Percentiles rank a stretch among this genome's conserved stretches.
Conservation (phyloP, 2,888 invertebrate species). For the Yponomeuta cagnagella region DNA sequence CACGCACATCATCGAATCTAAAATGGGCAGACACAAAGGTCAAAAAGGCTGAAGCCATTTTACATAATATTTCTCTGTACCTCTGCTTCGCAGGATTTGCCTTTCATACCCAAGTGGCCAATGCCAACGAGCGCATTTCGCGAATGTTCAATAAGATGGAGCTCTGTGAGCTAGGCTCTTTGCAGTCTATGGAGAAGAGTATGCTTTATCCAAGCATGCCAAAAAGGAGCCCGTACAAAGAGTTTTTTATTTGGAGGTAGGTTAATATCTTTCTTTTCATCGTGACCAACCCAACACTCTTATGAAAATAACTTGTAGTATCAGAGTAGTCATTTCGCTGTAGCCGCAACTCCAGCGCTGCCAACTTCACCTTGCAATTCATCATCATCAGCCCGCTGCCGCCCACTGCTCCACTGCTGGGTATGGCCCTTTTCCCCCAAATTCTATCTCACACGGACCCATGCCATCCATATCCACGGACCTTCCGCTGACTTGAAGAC, state of each 20-base stretch:
- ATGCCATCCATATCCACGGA: background rate
- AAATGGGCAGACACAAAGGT: background rate
- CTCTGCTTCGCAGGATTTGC: constrained; percentile 49
- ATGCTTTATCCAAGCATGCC: constrained; percentile 37
- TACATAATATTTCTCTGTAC: too few species aligned
- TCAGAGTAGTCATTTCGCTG: too few species aligned
- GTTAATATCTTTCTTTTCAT: background rate
- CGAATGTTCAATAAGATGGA: constrained; percentile 55
- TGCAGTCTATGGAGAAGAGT: constrained; percentile 44
- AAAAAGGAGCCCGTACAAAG: constrained; percentile 53
- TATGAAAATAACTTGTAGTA: too few species aligned
- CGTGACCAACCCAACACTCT: background rate
- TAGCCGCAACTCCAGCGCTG: too few species aligned
- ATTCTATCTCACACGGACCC: background rate
- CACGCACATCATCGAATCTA: too few species aligned
- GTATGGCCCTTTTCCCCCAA: background rate
- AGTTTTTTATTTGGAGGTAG: constrained; percentile 60
- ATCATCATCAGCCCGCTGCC: background rate
- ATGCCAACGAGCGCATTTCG: constrained; percentile 53
- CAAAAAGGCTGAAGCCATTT: background rate
- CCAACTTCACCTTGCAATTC: background rate
- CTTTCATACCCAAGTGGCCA: constrained; percentile 63
- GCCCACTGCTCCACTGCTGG: background rate
- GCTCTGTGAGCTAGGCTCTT: constrained; percentile 62
- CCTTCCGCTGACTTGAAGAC: background rate